Conservation (phyloP, 1,140 invertebrate genomes). For the Caenorhabditis brenneri region DNA sequence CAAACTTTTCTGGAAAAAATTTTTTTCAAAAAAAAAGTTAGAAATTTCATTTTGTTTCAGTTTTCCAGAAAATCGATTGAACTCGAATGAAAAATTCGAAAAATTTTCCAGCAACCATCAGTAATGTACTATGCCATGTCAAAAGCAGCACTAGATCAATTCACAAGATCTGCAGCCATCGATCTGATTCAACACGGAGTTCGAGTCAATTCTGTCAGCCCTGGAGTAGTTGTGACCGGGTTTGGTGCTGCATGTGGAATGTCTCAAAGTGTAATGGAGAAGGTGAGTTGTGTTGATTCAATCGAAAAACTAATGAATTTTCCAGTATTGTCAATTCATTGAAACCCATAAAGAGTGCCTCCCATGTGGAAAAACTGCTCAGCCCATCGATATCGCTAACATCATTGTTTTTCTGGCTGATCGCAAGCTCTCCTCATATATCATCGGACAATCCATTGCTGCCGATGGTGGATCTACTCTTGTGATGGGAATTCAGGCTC, state of each 20-base stretch:
- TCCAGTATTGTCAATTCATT: not conserved
- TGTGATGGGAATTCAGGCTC: not conserved
- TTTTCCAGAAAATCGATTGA: conserved; percentile 53
- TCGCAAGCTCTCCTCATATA: conserved; percentile 6
- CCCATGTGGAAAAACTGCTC: not conserved
- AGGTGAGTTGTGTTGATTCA: not conserved
- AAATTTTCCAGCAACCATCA: conserved; percentile 13
- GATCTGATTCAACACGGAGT: conserved; percentile 80
- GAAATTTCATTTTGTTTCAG: no score
- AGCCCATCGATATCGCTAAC: conserved; percentile 41
- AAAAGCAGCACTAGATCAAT: conserved; percentile 76
- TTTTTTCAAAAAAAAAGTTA: no score
- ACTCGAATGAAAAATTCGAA: not conserved
- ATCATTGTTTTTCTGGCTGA: conserved; percentile 51
- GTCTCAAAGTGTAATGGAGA: not conserved
- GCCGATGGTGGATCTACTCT: conserved; percentile 18
- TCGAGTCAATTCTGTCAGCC: conserved; percentile 55
- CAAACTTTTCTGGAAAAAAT: no score
- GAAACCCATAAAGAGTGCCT: not conserved
- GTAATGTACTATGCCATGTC: conserved; percentile 80
- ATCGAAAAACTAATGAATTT: not conserved
- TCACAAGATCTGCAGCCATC: conserved; percentile 80
- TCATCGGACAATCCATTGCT: conserved; percentile 34
- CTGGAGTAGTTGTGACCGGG: conserved; percentile 46
- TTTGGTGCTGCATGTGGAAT: not conserved